Conservation (phyloP, 2,113 vertebrate genomes). For the Empidonax traillii region DNA sequence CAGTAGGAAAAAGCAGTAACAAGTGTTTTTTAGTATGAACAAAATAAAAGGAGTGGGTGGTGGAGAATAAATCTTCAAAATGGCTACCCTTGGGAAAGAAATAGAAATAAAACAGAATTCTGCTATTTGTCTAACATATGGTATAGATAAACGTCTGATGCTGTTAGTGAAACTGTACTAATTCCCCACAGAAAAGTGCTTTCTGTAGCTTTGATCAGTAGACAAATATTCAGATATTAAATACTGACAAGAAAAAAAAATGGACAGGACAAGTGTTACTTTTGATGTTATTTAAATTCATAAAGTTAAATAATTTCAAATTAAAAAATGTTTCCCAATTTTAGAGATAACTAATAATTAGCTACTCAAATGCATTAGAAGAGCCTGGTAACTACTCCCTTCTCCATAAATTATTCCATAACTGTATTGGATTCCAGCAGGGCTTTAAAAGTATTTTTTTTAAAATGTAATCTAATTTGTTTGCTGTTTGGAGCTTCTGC, state of each 20-base stretch:
- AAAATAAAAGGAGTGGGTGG: background rate
- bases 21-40: background rate
- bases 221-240: background rate
- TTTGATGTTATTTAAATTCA: background rate
- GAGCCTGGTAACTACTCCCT: background rate
- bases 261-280: background rate
- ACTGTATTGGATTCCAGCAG: background rate
- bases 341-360: slow-evolving; percentile 15
- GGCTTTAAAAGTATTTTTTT: background rate
- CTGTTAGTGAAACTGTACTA: background rate
- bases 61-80: slow-evolving; percentile 37
- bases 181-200: background rate
- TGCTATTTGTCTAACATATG: background rate
- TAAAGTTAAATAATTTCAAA: background rate
- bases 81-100: slow-evolving; percentile 19
- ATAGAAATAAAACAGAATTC: background rate
- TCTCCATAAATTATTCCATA: slow-evolving; percentile 10
- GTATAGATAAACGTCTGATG: slow-evolving; percentile 11
- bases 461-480: background rate
- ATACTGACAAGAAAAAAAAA: background rate
- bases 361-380: background rate
- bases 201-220: background rate
- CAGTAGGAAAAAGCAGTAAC: background rate
- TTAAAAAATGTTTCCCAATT: background rate
- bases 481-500: background rate